These are phyloP conservation scores for Ellobius talpinus DNA, from an alignment of 2,113 vertebrate species.

Conservation along the genomic window DNA sequence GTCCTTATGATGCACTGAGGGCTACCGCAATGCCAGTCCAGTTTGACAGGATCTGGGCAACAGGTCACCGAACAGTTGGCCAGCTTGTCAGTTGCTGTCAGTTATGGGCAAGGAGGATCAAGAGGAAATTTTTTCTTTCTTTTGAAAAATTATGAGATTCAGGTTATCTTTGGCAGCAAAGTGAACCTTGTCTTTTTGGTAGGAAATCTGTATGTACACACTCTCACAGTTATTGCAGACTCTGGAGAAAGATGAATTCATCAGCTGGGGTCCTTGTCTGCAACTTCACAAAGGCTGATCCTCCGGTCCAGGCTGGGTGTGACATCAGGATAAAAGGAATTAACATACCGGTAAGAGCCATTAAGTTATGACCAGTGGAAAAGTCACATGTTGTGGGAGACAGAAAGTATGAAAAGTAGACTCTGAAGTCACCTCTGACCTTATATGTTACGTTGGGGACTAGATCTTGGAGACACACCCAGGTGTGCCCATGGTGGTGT, in stretches of 20 bases:
- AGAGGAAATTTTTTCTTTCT: background rate
- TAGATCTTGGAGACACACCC: background rate
- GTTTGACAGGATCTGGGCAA: conserved; percentile 2
- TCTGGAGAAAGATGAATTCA: conserved; percentile 19
- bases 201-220: background rate
- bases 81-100: conserved; percentile 4
- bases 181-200: background rate
- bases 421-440: background rate
- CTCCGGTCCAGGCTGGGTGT: background rate
- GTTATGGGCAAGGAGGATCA: background rate
- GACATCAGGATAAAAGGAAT: background rate
- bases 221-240: background rate
- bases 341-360: background rate
- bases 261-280: background rate
- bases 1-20: background rate
- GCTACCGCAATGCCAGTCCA: background rate
- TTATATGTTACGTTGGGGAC: background rate
- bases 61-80: background rate
- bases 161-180: conserved; percentile 14
- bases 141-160: conserved; percentile 42
- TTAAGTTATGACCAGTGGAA: background rate
- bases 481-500: too few species aligned
- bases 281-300: background rate
- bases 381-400: background rate
- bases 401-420: background rate